Evolutionary conservation across 2,113 vertebrate genomes (phyloP).

Genomic region (Eira barbara): DNA sequence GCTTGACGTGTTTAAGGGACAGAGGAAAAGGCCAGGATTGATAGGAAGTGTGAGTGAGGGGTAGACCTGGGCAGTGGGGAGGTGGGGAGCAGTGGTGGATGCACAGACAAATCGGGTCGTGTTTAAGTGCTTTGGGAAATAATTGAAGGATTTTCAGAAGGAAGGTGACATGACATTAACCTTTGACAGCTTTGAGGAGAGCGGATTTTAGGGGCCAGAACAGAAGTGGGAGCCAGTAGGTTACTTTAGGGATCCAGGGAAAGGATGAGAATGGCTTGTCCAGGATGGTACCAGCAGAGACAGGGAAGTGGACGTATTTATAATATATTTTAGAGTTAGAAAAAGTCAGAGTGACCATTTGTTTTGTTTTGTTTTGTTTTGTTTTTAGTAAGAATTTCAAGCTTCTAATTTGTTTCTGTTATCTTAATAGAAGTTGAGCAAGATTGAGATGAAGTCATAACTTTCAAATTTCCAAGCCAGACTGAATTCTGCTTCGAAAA

Average conservation of each 20-base stretch:
- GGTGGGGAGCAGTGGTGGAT: background rate
- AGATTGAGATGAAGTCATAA: background rate
- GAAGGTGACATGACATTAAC: background rate
- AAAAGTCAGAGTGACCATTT: background rate
- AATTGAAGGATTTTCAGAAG: background rate
- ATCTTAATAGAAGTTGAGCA: background rate
- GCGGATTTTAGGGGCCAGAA: background rate
- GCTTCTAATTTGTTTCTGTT: background rate
- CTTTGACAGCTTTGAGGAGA: background rate
- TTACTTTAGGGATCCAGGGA: background rate
- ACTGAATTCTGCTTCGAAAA: background rate
- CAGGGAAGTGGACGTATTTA: background rate
- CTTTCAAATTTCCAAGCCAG: background rate
- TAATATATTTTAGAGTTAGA: background rate
- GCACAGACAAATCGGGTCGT: background rate
- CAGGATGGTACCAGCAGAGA: background rate
- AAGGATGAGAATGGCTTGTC: background rate
- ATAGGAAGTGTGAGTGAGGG: background rate
- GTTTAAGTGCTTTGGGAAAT: background rate
- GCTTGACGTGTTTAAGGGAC: background rate
- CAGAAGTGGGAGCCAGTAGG: background rate
- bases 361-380: too few relatives aligned
- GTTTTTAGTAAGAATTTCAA: background rate
- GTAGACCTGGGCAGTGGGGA: background rate
- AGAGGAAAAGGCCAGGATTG: background rate